Percentiles rank a stretch among this genome's conserved stretches.
Evolutionary conservation across 2,888 invertebrate genomes (phyloP).

Genomic region (Hipparchia semele): DNA sequence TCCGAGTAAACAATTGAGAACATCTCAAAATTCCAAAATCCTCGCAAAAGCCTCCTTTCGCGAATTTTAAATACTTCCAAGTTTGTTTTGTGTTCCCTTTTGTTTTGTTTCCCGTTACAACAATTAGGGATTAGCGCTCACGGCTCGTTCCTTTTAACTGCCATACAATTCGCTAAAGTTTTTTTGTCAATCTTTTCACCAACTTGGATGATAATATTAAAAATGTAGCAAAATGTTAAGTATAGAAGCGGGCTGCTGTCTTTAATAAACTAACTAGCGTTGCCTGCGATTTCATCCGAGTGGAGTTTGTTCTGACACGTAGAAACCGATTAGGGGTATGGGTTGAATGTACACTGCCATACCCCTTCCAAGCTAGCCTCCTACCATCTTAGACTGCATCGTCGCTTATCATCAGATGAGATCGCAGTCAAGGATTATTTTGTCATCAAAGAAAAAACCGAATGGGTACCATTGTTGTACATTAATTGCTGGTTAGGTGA

Average conservation of each 20-base stretch:
- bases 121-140: constrained; percentile 10
- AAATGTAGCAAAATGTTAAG: no score
- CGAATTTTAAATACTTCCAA: constrained; percentile 16
- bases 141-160: constrained; percentile 3
- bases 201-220: not conserved
- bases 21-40: constrained; percentile 7
- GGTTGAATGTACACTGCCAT: no score
- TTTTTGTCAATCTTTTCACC: not conserved
- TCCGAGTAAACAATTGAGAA: constrained; percentile 2
- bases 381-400: no score
- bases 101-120: constrained; percentile 1
- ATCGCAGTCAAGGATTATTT: no score
- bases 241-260: no score
- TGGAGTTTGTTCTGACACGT: not conserved
- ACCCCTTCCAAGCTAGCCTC: no score
- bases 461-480: no score
- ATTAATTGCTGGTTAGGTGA: no score
- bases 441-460: no score
- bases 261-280: not conserved
- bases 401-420: no score
- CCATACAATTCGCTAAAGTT: not conserved
- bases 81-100: not conserved
- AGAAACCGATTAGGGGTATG: no score
- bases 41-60: constrained; percentile 2
- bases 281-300: not conserved